Base-by-base conservation (phyloP, 1,140 invertebrate species). In the Eumaeus atala region DNA sequence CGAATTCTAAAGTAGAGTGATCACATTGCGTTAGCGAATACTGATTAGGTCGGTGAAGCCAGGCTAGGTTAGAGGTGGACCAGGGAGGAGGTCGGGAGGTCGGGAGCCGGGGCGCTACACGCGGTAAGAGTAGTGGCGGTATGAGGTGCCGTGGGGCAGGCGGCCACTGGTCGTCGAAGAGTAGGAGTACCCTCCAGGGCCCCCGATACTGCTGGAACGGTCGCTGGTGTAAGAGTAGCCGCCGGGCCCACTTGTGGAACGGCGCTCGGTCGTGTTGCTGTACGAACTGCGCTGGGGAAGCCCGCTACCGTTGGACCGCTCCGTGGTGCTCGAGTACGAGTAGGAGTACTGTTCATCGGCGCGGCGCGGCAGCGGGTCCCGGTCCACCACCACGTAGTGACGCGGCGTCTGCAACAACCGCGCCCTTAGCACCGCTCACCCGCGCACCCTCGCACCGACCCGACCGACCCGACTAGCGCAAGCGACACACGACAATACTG, bases 81-180 rank as follows among this genome's bases (percentile, higher is more conserved):
- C 2, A 28, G 51, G 54, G 64, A 48, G 59, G 53, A 55, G 64
- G 48, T 38, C 60, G 56, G 64, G 54, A 55, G 53, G 71, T 66
- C 65, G 71, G 76, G 79, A 74, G 74, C 77, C 76, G 76, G 83
- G 70, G 72, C 74, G 74, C 90, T 93, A 95, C 73, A 95, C 92
- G 82, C 93, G 92, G 88, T 95, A 95, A 63, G 93, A 94, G 85
- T 91, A 95, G 82, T 95, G 94, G 62, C 94, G 92, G 81, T 95
- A 95, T 69, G 86, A 89, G 68, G 93, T 95, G 74, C 94, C 94
- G 66, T 92, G 91, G 52, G 94, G 94, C 74, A 95, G 90, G 72
- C 92, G 90, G 67, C 94, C 94, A 81, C 92, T 92, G 58, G 91
- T 88, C 61, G 90, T 90, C 38, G 93, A 92, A 63, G 92, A 93